These are phyloP conservation scores for Etheostoma perlongum DNA, from an alignment of 2,797 vertebrate species.

Conservation along the genomic window DNA sequence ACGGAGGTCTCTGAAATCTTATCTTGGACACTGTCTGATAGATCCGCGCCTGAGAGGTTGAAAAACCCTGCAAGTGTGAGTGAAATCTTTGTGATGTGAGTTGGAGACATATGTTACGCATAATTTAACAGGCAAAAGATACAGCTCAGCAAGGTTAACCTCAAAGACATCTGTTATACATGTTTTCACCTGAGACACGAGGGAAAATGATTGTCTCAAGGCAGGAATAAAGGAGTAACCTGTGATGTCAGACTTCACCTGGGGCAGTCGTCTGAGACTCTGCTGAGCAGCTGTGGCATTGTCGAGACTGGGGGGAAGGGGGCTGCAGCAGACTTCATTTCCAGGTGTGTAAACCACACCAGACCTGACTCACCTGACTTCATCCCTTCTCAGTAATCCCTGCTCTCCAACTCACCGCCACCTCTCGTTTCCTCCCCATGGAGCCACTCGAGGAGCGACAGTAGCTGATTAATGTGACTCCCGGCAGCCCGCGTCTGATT, in stretches of 20 bases:
- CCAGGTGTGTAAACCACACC: conserved; percentile 71
- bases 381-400: conserved; percentile 23
- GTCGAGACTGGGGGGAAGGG: not conserved
- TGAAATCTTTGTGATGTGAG: conserved; percentile 29
- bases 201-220: conserved; percentile 33
- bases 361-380: conserved; percentile 68
- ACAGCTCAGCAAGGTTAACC: conserved; percentile 49
- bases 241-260: conserved; percentile 71
- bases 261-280: conserved; percentile 48
- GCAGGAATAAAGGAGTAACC: conserved; percentile 40
- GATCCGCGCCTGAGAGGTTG: conserved; percentile 4
- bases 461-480: conserved; percentile 64
- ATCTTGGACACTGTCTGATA: conserved; percentile 15
- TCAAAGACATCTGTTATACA: conserved; percentile 54
- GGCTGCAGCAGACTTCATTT: conserved; percentile 24
- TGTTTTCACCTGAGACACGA: conserved; percentile 45
- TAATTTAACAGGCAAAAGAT: conserved; percentile 33
- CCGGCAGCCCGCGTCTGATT: conserved; percentile 46
- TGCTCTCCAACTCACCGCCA: conserved; percentile 4
- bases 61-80: conserved; percentile 28
- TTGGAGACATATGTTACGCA: conserved; percentile 23
- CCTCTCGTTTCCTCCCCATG: conserved; percentile 43
- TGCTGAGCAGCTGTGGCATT: conserved; percentile 40
- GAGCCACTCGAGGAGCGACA: conserved; percentile 57
- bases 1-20: conserved; percentile 29